These are phyloP conservation scores for Oncorhynchus kisutch DNA, from an alignment of 2,113 vertebrate species.

Conservation along the genomic window DNA sequence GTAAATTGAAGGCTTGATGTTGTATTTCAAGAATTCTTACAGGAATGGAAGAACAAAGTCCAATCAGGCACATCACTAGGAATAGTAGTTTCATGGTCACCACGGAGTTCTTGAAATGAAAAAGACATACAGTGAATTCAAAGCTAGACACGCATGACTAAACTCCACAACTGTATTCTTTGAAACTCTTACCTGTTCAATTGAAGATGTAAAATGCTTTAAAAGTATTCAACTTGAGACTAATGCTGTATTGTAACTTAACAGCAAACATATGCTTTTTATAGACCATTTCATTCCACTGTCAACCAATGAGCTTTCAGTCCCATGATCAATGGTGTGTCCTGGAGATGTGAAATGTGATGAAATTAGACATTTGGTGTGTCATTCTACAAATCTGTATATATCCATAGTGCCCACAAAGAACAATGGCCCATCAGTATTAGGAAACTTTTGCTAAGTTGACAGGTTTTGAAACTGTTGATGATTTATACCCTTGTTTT, in stretches of 20 bases:
- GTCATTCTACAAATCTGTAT: background rate
- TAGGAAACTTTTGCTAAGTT: background rate
- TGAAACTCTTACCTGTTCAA: conserved; percentile 2
- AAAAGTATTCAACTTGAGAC: too few relatives aligned
- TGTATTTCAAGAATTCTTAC: conserved; percentile 19
- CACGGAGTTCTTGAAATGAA: too few relatives aligned
- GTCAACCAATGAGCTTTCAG: too few relatives aligned
- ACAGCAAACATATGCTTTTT: conserved; percentile 2
- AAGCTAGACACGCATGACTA: too few relatives aligned
- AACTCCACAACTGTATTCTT: too few relatives aligned
- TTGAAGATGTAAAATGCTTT: background rate
- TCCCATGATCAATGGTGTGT: background rate
- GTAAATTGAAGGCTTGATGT: too few relatives aligned
- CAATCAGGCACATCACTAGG: conserved; percentile 30
- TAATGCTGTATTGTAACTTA: too few relatives aligned
- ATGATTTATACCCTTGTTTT: too few relatives aligned
- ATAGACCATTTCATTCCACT: background rate
- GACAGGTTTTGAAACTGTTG: too few relatives aligned
- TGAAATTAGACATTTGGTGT: background rate
- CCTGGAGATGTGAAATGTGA: background rate
- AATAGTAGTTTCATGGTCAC: too few relatives aligned
- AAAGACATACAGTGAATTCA: too few relatives aligned
- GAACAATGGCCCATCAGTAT: background rate
- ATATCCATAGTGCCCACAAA: background rate
- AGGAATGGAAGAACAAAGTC: conserved; percentile 18